Evolutionary conservation across 53 echinoderm and acorn worm genomes (phyloP).

Genomic region (Antedon mediterranea): DNA sequence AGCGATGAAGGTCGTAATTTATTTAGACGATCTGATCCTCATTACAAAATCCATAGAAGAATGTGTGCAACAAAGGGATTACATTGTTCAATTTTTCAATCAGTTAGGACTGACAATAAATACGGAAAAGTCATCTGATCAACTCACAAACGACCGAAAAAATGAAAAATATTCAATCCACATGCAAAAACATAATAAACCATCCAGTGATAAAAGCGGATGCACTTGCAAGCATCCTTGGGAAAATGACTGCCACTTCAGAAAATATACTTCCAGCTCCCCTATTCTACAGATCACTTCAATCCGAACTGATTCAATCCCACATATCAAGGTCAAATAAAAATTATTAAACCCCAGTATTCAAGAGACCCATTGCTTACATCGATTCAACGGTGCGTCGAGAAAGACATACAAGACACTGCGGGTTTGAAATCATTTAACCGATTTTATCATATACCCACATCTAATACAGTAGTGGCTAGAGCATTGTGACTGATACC

Average conservation of each 20-base stretch:
- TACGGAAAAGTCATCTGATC: slow-evolving; percentile 22
- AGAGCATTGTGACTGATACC: too few relatives aligned
- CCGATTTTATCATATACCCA: too few relatives aligned
- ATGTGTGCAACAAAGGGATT: background rate
- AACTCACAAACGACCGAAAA: slow-evolving; percentile 17
- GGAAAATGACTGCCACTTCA: slow-evolving; percentile 20
- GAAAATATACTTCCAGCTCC: slow-evolving; percentile 17
- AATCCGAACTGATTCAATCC: slow-evolving; percentile 12
- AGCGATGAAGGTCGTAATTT: slow-evolving; percentile 8
- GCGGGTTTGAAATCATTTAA: too few relatives aligned
- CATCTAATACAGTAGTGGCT: too few relatives aligned
- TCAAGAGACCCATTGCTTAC: slow-evolving; percentile 8
- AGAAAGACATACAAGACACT: too few relatives aligned
- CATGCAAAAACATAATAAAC: slow-evolving; percentile 5
- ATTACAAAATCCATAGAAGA: slow-evolving; percentile 1
- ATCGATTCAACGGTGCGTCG: slow-evolving; percentile 14
- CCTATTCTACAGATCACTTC: slow-evolving; percentile 11
- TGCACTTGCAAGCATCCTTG: slow-evolving; percentile 16
- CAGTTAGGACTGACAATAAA: slow-evolving; percentile 19
- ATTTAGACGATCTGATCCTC: slow-evolving; percentile 23
- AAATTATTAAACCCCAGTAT: slow-evolving; percentile 10
- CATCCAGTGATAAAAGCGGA: background rate
- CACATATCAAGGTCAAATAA: slow-evolving; percentile 15
- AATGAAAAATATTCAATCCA: slow-evolving; percentile 1
- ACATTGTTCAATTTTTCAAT: slow-evolving; percentile 13